Conservation (phyloP, 2,888 invertebrate species). For the Notodonta ziczac region DNA sequence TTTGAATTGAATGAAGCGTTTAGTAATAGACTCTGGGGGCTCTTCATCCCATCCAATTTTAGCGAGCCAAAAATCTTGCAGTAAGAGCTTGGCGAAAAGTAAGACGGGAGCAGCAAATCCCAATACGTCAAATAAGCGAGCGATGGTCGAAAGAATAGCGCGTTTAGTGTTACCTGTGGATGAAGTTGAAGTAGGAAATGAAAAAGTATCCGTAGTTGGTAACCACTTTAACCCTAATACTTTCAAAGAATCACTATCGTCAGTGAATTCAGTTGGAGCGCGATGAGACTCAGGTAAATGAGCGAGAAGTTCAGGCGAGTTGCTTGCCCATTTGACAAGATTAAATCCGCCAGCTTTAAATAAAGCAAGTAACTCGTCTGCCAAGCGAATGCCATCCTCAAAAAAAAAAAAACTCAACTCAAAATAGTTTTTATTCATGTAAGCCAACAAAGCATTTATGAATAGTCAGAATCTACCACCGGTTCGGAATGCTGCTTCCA, state of each 20-base stretch:
- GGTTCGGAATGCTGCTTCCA: no score
- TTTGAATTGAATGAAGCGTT: slow-evolving; percentile 6
- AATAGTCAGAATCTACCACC: no score
- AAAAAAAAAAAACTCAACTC: no score
- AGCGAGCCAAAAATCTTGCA: slow-evolving; percentile 5
- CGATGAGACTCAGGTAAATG: slow-evolving; percentile 9
- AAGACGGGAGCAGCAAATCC: not conserved
- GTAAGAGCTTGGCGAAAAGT: not conserved
- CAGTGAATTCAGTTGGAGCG: slow-evolving; percentile 3
- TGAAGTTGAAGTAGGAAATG: not conserved
- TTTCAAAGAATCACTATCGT: not conserved
- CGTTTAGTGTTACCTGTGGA: not conserved
- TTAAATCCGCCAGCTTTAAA: slow-evolving; percentile 7
- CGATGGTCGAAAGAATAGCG: slow-evolving; percentile 8
- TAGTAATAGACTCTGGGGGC: not conserved
- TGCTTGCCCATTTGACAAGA: slow-evolving; percentile 13
- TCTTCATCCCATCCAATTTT: slow-evolving; percentile 9
- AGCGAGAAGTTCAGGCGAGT: slow-evolving; percentile 6
- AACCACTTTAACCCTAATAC: not conserved
- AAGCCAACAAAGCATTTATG: no score
- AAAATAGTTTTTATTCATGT: no score
- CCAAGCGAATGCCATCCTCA: not conserved
- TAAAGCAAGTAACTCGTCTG: not conserved
- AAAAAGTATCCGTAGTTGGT: not conserved
- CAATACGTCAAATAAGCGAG: slow-evolving; percentile 5